A percentile compares a stretch with the other conserved stretches of the same genome.
Evolutionary conservation across 2,888 invertebrate genomes (phyloP).

Genomic region (Amorpha juglandis): DNA sequence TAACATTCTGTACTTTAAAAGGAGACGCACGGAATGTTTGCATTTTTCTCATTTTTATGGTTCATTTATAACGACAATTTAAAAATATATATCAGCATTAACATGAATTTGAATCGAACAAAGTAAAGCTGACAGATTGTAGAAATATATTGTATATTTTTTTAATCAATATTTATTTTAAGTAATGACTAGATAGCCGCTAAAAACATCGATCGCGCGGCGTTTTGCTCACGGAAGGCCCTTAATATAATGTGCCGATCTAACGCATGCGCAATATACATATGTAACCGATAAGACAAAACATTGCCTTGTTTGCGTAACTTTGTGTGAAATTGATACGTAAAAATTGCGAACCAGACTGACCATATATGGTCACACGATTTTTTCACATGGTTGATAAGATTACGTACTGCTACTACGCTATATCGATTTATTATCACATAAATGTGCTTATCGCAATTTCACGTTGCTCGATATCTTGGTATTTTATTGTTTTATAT

Average conservation of each 20-base stretch:
- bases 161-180: no score
- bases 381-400: conserved; percentile 51
- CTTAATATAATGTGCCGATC: background rate
- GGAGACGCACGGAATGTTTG: no score
- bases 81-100: no score
- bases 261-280: background rate
- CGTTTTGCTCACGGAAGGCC: no score
- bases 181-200: no score
- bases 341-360: conserved; percentile 42
- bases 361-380: conserved; percentile 57
- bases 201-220: no score
- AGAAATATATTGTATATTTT: no score
- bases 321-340: conserved; percentile 28
- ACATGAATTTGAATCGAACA: no score
- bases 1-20: no score
- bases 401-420: conserved; percentile 37
- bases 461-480: background rate
- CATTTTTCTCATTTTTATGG: no score
- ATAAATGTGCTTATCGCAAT: conserved; percentile 1
- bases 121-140: no score
- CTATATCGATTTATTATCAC: conserved; percentile 29
- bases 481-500: background rate
- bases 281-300: background rate
- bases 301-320: conserved; percentile 33
- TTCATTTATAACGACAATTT: no score